Conservation (phyloP, 2,797 vertebrate genomes). For the Danio aesculapii region DNA sequence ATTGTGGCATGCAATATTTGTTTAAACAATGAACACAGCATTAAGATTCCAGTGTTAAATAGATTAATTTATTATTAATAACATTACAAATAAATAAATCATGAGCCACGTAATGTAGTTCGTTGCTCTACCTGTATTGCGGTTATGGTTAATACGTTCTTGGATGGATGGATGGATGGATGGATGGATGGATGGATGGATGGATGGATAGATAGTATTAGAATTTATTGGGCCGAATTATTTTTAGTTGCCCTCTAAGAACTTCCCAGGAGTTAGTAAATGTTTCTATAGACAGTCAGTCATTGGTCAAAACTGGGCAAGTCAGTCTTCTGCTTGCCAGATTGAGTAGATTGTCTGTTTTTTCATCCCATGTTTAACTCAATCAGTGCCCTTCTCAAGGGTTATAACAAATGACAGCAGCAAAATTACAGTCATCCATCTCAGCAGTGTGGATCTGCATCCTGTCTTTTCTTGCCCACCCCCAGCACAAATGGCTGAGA, state of each 20-base stretch:
- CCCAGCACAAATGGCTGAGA: slow-evolving; percentile 23
- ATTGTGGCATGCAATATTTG: too few relatives aligned
- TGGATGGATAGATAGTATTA: background rate
- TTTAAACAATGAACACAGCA: background rate
- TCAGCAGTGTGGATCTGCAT: slow-evolving; percentile 56
- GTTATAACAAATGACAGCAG: slow-evolving; percentile 74
- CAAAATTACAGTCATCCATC: slow-evolving; percentile 81
- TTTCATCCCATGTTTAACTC: slow-evolving; percentile 73
- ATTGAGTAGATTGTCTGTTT: slow-evolving; percentile 70
- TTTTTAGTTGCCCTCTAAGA: slow-evolving; percentile 15
- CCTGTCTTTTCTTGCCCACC: slow-evolving; percentile 44
- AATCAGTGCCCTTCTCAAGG: slow-evolving; percentile 76
- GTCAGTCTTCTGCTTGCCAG: slow-evolving; percentile 55
- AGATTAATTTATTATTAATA: background rate
- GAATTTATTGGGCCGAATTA: background rate
- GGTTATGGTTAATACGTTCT: background rate
- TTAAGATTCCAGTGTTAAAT: slow-evolving; percentile 1
- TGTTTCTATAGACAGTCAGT: slow-evolving; percentile 31
- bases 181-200: background rate
- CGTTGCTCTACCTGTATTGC: too few relatives aligned
- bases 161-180: background rate
- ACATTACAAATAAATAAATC: background rate
- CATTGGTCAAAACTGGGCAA: slow-evolving; percentile 50
- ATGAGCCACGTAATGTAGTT: background rate
- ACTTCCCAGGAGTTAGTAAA: slow-evolving; percentile 28